Evolutionary conservation across 2,888 invertebrate genomes (phyloP), one percentile per base, ranked within the genome.

Genomic region (Lycophotia porphyrea): DNA sequence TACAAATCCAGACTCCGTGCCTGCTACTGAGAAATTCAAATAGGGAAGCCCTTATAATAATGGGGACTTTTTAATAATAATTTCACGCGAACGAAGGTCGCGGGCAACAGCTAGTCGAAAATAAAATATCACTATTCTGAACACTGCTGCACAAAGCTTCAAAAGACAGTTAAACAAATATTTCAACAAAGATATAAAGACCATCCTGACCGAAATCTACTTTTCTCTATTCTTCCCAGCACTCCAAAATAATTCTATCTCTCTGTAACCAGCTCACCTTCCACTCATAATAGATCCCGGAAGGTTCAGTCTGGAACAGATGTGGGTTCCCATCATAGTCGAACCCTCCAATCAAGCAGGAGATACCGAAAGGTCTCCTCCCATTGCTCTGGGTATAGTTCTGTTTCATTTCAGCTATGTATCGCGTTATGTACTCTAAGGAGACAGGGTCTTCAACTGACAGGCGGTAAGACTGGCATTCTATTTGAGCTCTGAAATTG

Each of bases 381-480:
- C 99, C 99, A 92, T 99, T 99, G 91, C 99, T 99, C 94, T 99
- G 99, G 18, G 99, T 99, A 95, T 99, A 99, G 90, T 98, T 98
- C 96, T 99, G 98, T 93, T 98, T 98, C 85, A 98, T 93, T 78
- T 89, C 90, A 0, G 97, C 97, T 80, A 97, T 97, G 88, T 97
- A 97, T 67, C 97, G 96, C 0, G 99, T 98, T 81, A 99, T 98
- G 92, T 99, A 99, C 91, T 99, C 99, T 84, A 99, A 96, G 31
- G 99, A 98, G 15, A 99, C 99, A 1, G 99, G 99, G 96, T 99
- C 99, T 95, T 99, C 99, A 0, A 99, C 98, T 39, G 99, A 99
- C 70, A 99, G 95, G 89, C 98, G 99, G 93, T 99, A 98, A 87
- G 99, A 99, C 93, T 99, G 99, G 92, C 99, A 99, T 95, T 99